Base-by-base conservation (phyloP, 2,113 vertebrate genomes). In the Halichoeres trimaculatus region DNA sequence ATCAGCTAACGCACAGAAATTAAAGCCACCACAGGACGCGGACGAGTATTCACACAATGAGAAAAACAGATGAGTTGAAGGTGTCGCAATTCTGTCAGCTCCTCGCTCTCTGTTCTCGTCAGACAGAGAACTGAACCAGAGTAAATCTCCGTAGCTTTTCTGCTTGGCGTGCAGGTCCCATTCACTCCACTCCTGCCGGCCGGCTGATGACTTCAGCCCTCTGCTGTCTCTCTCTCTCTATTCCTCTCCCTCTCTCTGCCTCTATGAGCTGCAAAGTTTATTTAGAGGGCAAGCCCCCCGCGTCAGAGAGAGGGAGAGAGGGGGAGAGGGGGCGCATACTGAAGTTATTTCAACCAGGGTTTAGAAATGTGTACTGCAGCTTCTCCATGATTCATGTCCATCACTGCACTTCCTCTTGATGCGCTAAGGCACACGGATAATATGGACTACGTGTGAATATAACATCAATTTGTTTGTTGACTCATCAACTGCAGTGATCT, bases 201-300 rank as follows among this genome's bases (percentile, higher is more conserved):
- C 90, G 81, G 89, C 89, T 92, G 91, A 93, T 94, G 92, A 94
- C 88, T 94, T 90, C 90, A 93, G 89, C 92, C 82, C 84, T 88
- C 81, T 81, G 81, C 82, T 70, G 76, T 70, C 74, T 70, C 54
- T 57, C 79, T 67, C 75, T 80, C 80, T 83, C 67, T 34, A 62
- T 47, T 17, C 8, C 45, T 47, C 30, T 30, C 30, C 6, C 19
- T n/a, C 45, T 48, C 45, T n/a, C 1, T 48, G 17, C 24, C 41
- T 45, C 71, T 74, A 70, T 70, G 85, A 87, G 87, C 92, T 92
- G 67, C 76, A 91, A 93, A 95, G 93, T 93, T 95, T 93, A 94
- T 94, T 94, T 92, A 91, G 93, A 93, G 92, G 93, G 87, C 92
- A 94, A 93, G 78, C 89, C 90, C 89, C 90, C 87, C 87, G 75